phyloP scores from a whole-genome alignment of 2,888 invertebrate genomes.

The Drosophila anomelani region DNA sequence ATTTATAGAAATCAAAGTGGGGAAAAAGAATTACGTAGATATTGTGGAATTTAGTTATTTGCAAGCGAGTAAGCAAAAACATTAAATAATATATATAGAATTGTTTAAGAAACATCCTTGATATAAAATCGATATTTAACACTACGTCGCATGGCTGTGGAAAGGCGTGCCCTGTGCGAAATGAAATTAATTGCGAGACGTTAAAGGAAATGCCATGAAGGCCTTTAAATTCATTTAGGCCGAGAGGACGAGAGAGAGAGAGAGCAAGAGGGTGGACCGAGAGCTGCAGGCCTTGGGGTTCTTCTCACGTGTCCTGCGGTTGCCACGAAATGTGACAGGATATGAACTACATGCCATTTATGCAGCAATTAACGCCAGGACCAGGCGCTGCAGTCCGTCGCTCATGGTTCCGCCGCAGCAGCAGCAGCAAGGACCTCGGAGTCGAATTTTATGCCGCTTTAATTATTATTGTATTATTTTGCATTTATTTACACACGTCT shows the following conservation, averaged over 20 bases:
- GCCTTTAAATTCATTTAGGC: slow-evolving; percentile 71
- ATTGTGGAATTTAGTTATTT: slow-evolving; percentile 1
- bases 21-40: slow-evolving; percentile 5
- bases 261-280: neutral
- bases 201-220: slow-evolving; percentile 59
- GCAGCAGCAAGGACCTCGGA: slow-evolving; percentile 3
- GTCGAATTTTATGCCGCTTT: slow-evolving; percentile 59
- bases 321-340: slow-evolving; percentile 68
- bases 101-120: neutral
- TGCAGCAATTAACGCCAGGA: slow-evolving; percentile 72
- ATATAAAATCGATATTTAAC: slow-evolving; percentile 17
- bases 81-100: neutral
- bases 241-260: neutral
- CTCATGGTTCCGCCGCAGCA: slow-evolving; percentile 8
- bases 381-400: slow-evolving; percentile 48
- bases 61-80: neutral
- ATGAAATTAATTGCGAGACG: slow-evolving; percentile 72
- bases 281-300: slow-evolving; percentile 11
- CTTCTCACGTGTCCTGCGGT: slow-evolving; percentile 46
- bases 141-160: neutral
- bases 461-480: slow-evolving; percentile 78
- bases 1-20: slow-evolving; percentile 18
- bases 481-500: slow-evolving; percentile 70
- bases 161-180: slow-evolving; percentile 52
- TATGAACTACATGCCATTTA: slow-evolving; percentile 75